Evolutionary conservation across 53 echinoderm and acorn worm species (phyloP), one percentile per base, ranked within the genome.

Genomic region (Temnopleurus reevesii): DNA sequence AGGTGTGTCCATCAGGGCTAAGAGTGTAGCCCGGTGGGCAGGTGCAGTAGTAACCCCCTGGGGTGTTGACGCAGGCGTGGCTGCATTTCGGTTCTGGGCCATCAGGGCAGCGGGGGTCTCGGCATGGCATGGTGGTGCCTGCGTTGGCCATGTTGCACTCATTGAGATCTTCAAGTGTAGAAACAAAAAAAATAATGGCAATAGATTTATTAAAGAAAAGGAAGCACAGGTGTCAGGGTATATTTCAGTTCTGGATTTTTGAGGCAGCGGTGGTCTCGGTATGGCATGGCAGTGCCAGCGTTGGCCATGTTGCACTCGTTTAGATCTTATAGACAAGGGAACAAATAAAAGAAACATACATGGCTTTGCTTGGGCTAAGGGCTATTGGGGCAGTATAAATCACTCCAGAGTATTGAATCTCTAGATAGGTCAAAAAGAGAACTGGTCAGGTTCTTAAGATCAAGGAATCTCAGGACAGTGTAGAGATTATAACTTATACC

Each of bases 41-140:
- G 34, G 92, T 85, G 76, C 97, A 97, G 44, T 93, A 90, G 90
- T 93, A 97, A 49, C 97, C 95, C 55, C 97, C 97, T 34, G 84
- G 82, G 7, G 95, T 96, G 84, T 96, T 95, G 45, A 95, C 58
- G 90, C 96, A 96, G 49, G 82, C 65, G 53, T 96, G 94, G 45
- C 93, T 92, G 64, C 96, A 96, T 13, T 86, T 87, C n/a, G 93
- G 91, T 23, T 81, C 80, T 17, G 66, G 82, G 1, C 46, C 79
- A n/a, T 28, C 46, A 0, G 77, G 58, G 57, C 96, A 94, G 76
- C 89, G 65, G 2, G 96, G 86, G 1, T 94, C 27, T 8, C 91
- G 86, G 58, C 96, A 94, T 4, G 92, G 89, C 19, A 89, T 54
- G 38, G 91, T 87, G 81, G 92, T 93, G 90, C 27, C 93, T 61